Conservation (phyloP, 2,797 vertebrate genomes). For the Xerus rutilus region DNA sequence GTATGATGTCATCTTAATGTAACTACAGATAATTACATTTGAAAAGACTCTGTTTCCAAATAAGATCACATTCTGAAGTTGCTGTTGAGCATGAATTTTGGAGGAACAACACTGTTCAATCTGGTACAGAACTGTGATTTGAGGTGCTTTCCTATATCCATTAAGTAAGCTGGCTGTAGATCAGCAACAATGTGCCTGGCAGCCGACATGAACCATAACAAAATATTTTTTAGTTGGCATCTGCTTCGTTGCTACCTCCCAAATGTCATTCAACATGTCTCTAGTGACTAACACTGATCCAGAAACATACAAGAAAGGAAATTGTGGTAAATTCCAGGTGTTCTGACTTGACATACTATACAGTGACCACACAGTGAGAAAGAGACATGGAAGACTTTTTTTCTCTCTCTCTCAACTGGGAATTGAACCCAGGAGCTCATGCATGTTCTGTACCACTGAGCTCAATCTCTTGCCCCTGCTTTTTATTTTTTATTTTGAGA, state of each 20-base stretch:
- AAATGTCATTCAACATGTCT: neutral
- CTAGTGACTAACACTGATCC: neutral
- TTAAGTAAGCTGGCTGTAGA: neutral
- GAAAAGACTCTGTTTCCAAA: neutral
- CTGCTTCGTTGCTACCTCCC: neutral
- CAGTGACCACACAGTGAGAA: neutral
- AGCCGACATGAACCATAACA: neutral
- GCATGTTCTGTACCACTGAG: no score
- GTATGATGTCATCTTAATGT: neutral
- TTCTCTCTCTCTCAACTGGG: no score
- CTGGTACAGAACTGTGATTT: neutral
- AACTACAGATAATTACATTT: neutral
- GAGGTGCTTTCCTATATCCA: neutral
- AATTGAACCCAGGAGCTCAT: neutral
- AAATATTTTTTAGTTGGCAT: neutral
- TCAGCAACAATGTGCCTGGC: neutral
- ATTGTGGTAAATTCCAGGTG: conserved; percentile 1
- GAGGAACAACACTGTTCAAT: neutral
- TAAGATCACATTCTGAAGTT: neutral
- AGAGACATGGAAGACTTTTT: neutral
- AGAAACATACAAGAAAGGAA: neutral
- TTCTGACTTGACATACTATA: neutral
- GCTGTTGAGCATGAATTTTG: neutral
- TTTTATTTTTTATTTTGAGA: no score
- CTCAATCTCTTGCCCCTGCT: no score